Percentiles rank a stretch among this genome's conserved stretches.
These are phyloP conservation scores for Pocillopora meandrina DNA, from an alignment of 92 coral and sea anemone species.

Conservation along the genomic window DNA sequence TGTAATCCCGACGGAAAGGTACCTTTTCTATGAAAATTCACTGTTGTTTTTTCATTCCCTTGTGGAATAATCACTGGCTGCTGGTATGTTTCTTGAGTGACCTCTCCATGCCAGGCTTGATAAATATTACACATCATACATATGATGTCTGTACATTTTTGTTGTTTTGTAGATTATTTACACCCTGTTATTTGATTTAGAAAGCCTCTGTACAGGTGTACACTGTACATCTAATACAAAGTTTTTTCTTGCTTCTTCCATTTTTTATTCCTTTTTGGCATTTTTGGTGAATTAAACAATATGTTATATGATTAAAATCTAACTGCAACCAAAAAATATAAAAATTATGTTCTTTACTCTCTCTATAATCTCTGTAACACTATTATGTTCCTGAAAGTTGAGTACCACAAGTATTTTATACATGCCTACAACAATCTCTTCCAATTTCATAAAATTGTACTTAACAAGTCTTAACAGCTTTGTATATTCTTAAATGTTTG, in stretches of 20 bases:
- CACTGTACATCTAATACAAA: not conserved
- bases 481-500: no score
- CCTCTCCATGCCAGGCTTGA: constrained; percentile 10
- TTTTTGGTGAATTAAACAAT: not conserved
- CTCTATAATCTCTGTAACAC: no score
- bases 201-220: not conserved
- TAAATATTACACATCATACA: not conserved
- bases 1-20: constrained; percentile 99
- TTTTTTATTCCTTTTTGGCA: not conserved
- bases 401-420: no score
- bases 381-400: no score
- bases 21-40: constrained; percentile 67
- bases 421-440: no score
- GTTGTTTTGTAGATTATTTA: not conserved
- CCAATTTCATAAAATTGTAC: no score
- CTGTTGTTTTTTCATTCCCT: constrained; percentile 53
- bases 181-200: not conserved
- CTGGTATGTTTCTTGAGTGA: constrained; percentile 32
- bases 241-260: not conserved
- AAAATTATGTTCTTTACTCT: no score
- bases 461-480: no score
- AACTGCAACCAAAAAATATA: no score
- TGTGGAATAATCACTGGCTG: constrained; percentile 25
- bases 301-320: no score
- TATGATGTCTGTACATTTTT: not conserved